Conservation (phyloP, 2,797 vertebrate genomes). For the Eulemur albifrons region DNA sequence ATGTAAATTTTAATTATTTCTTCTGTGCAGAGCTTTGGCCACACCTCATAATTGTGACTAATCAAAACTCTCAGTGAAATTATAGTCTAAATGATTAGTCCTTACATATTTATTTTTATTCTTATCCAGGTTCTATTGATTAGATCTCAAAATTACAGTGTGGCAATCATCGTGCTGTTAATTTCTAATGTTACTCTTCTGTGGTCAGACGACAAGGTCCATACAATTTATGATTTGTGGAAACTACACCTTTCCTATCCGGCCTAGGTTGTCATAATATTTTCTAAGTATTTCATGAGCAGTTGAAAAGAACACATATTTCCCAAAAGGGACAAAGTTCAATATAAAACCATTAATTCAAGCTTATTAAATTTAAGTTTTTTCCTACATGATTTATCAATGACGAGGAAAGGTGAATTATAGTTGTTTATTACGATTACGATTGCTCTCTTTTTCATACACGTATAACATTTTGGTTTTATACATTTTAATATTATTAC, state of each 20-base stretch:
- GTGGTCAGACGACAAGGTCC: background rate
- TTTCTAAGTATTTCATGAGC: background rate
- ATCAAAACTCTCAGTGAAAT: background rate
- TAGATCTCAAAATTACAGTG: slow-evolving; percentile 1
- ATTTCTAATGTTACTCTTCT: background rate
- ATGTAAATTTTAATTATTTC: background rate
- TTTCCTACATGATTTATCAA: background rate
- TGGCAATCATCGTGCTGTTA: background rate
- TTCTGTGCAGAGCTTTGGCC: background rate
- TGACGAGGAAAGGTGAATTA: background rate
- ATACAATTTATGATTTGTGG: background rate
- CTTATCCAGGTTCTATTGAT: background rate
- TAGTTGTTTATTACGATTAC: background rate
- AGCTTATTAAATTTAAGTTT: background rate
- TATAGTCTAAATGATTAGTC: background rate
- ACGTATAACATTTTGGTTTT: background rate
- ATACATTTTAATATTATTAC: background rate
- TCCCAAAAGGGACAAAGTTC: background rate
- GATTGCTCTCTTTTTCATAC: background rate
- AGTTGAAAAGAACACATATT: background rate
- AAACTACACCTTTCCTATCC: background rate
- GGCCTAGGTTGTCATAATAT: background rate
- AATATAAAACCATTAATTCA: background rate
- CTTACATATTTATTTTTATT: background rate
- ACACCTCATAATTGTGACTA: background rate